These are phyloP conservation scores for Acrobeloides nanus DNA, from an alignment of 2,888 invertebrate species.

Conservation along the genomic window DNA sequence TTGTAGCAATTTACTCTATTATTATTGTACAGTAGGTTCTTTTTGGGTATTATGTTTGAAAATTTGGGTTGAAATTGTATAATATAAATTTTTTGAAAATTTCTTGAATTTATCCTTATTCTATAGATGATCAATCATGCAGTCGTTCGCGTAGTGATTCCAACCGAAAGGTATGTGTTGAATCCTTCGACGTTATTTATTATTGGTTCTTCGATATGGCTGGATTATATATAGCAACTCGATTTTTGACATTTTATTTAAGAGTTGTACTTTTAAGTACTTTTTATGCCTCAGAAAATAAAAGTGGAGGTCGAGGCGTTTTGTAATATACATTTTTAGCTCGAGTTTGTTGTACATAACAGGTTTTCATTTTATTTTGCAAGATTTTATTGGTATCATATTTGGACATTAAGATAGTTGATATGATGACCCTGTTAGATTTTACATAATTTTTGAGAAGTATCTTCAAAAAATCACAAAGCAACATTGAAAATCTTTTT, in stretches of 20 bases:
- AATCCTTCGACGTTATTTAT: too few relatives aligned
- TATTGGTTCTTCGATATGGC: too few relatives aligned
- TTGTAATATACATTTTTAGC: too few relatives aligned
- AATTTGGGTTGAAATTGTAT: too few relatives aligned
- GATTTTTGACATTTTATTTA: too few relatives aligned
- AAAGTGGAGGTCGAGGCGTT: slow-evolving; percentile 4
- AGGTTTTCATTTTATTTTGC: too few relatives aligned
- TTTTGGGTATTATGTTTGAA: not conserved
- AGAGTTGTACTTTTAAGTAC: slow-evolving; percentile 1
- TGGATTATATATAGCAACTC: too few relatives aligned
- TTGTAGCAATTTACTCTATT: slow-evolving; percentile 10
- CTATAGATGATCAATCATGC: slow-evolving; percentile 77
- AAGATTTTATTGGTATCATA: too few relatives aligned
- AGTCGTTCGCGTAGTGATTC: slow-evolving; percentile 92
- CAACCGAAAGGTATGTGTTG: slow-evolving; percentile 78
- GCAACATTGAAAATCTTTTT: not conserved
- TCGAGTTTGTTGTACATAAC: too few relatives aligned
- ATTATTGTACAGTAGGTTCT: not conserved
- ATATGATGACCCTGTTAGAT: too few relatives aligned
- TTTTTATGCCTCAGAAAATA: slow-evolving; percentile 1
- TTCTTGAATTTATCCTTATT: slow-evolving; percentile 11
- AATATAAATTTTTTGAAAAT: slow-evolving; percentile 1
- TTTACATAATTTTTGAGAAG: too few relatives aligned
- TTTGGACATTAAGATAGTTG: too few relatives aligned
- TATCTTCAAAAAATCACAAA: not conserved